Evolutionary conservation across 2,113 vertebrate species (phyloP), one percentile per base, ranked within the genome.

Genomic region (Calidris pugnax): DNA sequence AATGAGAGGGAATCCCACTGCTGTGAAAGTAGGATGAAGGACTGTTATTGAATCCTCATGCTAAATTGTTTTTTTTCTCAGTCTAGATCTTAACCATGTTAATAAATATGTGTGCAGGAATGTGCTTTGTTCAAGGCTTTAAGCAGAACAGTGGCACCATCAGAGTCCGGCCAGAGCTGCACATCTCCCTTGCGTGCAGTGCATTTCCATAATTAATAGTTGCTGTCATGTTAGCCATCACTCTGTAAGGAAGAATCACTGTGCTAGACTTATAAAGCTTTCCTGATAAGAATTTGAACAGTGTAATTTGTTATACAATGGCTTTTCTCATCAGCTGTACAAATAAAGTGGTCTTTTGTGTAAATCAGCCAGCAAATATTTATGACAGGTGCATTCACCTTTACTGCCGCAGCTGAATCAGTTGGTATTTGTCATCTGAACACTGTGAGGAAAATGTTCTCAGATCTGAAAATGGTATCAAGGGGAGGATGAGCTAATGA

Each of bases 281-380:
- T 89, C 80, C 81, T 84, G 91, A 62, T 88, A 91, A 82, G 89
- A 81, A 71, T 93, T 93, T 87, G 56, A 92, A 43, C 59, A 56
- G 86, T 35, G 60, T 67, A 63, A 56, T 95, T 96, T 94, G 74
- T 95, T 88, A 78, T 41, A 56, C 74, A 67, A 24, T 26, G 37
- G 30, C 41, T 96, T 93, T 95, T 90, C 87, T 93, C 85, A 94
- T 92, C 80, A 76, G 39, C 85, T 93, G 41, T 83, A 20, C 74
- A 93, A 95, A 92, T 85, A 91, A 85, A 94, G 30, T 33, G 39
- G 72, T 85, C 85, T 89, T 94, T 84, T 93, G 85, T 69, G 63
- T 79, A 96, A 87, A 96, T 95, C 79, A 94, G 66, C 41, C 67
- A 30, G 84, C 47, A 79, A 89, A 94, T 96, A 91, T 95, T 97